Evolutionary conservation across 2,797 vertebrate genomes (phyloP).

Genomic region (Danio choprae): DNA sequence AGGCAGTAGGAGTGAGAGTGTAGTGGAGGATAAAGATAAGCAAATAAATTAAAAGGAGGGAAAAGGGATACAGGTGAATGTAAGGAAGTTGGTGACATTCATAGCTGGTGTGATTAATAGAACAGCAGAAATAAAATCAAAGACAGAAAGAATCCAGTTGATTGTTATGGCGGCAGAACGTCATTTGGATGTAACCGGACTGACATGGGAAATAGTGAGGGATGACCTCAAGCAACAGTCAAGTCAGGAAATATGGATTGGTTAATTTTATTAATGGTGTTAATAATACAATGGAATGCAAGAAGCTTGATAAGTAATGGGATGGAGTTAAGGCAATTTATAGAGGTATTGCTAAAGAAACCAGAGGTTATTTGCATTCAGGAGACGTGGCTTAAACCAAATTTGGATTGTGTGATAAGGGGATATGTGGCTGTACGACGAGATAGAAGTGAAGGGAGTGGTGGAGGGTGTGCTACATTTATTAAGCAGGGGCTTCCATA

Average conservation of each 20-base stretch:
- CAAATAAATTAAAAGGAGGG: too few species aligned
- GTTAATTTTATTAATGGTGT: not conserved
- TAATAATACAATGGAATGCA: not conserved
- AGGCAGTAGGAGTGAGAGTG: not conserved
- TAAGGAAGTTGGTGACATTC: too few species aligned
- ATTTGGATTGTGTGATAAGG: not conserved
- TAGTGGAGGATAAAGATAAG: not conserved
- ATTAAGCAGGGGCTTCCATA: not conserved
- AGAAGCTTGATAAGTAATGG: not conserved
- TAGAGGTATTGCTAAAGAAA: not conserved
- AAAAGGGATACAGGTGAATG: too few species aligned
- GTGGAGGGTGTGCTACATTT: not conserved
- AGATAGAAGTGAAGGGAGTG: not conserved
- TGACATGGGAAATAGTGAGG: constrained; percentile 8
- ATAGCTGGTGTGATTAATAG: too few species aligned
- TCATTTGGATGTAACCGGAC: not conserved
- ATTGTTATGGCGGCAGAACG: too few species aligned
- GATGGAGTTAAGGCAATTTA: not conserved
- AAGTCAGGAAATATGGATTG: not conserved
- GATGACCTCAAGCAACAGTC: not conserved
- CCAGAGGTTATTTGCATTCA: not conserved
- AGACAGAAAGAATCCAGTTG: too few species aligned
- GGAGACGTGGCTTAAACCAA: not conserved
- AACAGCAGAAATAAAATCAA: too few species aligned
- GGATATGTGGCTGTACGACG: not conserved